Conservation (phyloP, 2,888 invertebrate genomes). For the Scelioninae gen. 1 region DNA sequence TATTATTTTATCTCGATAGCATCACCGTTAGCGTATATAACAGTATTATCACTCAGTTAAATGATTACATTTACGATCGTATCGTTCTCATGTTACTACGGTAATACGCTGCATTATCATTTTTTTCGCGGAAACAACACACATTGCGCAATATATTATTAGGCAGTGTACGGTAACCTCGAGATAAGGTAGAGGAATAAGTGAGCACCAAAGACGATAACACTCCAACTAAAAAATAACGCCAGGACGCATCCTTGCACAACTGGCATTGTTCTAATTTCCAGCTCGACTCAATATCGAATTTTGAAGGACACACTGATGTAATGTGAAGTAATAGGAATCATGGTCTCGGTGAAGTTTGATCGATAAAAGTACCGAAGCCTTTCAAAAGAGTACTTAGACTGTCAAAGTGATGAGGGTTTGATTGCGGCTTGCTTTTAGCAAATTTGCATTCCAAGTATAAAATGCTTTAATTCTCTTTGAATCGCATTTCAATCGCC, state of each 20-base stretch:
- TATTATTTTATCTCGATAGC: constrained; percentile 50
- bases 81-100: constrained; percentile 25
- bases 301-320: constrained; percentile 49
- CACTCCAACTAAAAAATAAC: not conserved
- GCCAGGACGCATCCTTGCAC: constrained; percentile 28
- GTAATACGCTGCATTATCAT: constrained; percentile 25
- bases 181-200: constrained; percentile 10
- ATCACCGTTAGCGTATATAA: constrained; percentile 38
- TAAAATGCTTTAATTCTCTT: constrained; percentile 17
- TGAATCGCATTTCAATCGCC: not conserved
- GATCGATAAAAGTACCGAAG: constrained; percentile 63
- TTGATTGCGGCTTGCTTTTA: constrained; percentile 12
- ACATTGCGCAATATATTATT: constrained; percentile 16
- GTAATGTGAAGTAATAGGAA: constrained; percentile 29
- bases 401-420: constrained; percentile 27
- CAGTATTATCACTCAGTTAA: constrained; percentile 54
- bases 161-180: not conserved
- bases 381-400: constrained; percentile 22
- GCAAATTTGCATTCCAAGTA: constrained; percentile 27
- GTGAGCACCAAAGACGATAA: not conserved
- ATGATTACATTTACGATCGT: constrained; percentile 46
- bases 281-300: constrained; percentile 41
- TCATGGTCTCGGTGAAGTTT: constrained; percentile 59
- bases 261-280: constrained; percentile 45
- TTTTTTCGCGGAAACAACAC: constrained; percentile 13